Evolutionary conservation across 2,888 invertebrate genomes (phyloP).

Genomic region (Drosophila austrosaltans): DNA sequence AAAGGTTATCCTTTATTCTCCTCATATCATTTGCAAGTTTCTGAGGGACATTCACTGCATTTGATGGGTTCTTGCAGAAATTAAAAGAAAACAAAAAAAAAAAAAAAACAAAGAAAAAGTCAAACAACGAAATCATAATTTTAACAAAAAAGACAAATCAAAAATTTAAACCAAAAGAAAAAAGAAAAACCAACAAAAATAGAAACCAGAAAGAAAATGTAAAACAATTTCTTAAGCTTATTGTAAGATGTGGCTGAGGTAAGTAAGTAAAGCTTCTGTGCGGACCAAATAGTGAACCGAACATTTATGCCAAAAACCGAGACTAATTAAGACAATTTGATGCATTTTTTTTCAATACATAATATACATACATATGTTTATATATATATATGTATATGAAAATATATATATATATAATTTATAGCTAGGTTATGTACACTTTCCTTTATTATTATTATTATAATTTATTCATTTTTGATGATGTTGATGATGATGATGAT

Average conservation of each 20-base stretch:
- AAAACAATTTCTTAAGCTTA: conserved; percentile 42
- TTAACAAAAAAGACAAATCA: conserved; percentile 42
- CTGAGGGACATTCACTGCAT: conserved; percentile 45
- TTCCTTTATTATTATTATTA: conserved; percentile 42
- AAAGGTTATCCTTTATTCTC: too few species aligned
- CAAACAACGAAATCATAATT: conserved; percentile 41
- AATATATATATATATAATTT: conserved; percentile 47
- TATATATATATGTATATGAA: conserved; percentile 14
- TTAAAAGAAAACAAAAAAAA: conserved; percentile 27
- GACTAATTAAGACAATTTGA: conserved; percentile 45
- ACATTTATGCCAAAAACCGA: conserved; percentile 32
- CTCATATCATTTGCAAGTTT: conserved; percentile 43
- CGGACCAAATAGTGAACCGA: conserved; percentile 54
- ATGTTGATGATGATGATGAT: conserved; percentile 56
- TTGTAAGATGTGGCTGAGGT: conserved; percentile 64
- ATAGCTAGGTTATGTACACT: conserved; percentile 56
- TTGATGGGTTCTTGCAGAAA: conserved; percentile 62
- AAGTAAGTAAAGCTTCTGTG: conserved; percentile 52
- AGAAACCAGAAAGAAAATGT: conserved; percentile 9
- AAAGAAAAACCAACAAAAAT: conserved; percentile 17
- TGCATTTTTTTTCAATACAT: conserved; percentile 50
- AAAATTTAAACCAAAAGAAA: conserved; percentile 34
- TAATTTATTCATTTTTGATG: conserved; percentile 27
- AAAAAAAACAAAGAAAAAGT: conserved; percentile 23
- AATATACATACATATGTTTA: not conserved